Conservation (phyloP, 2,888 invertebrate genomes). For the Zelleria hepariella region DNA sequence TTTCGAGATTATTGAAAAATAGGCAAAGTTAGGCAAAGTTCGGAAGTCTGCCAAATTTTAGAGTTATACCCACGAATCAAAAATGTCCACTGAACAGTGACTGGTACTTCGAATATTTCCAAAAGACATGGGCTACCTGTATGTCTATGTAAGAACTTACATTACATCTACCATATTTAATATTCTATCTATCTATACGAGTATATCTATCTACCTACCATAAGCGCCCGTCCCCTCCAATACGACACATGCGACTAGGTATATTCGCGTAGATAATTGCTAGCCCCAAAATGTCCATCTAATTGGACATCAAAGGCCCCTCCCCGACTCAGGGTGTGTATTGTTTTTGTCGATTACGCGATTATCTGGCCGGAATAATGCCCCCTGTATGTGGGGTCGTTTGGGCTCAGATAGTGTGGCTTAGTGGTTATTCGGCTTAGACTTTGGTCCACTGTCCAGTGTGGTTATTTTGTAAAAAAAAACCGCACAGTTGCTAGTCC, state of each 20-base stretch:
- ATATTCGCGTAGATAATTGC: conserved; percentile 35
- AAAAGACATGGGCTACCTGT: no score
- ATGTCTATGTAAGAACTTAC: no score
- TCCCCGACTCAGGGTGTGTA: conserved; percentile 39
- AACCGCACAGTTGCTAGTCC: no score
- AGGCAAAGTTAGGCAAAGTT: no score
- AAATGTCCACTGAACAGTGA: no score
- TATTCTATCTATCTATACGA: not conserved
- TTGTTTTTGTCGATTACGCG: conserved; percentile 61
- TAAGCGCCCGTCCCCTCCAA: conserved; percentile 17
- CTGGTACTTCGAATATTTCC: no score
- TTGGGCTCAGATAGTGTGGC: conserved; percentile 8
- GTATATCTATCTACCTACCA: not conserved
- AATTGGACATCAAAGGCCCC: conserved; percentile 66
- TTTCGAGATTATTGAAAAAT: no score
- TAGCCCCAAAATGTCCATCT: conserved; percentile 69
- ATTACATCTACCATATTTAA: no score
- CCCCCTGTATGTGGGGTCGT: conserved; percentile 13
- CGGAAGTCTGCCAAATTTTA: no score
- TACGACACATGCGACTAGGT: conserved; percentile 7
- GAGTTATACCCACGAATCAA: no score
- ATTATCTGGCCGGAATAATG: conserved; percentile 62
- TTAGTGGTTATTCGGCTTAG: not conserved
- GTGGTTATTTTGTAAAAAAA: no score
- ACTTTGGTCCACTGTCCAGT: no score